Percentiles rank a stretch among this genome's conserved stretches.
phyloP scores from a whole-genome alignment of 1,140 invertebrate genomes.

The Pectinophora gossypiella region DNA sequence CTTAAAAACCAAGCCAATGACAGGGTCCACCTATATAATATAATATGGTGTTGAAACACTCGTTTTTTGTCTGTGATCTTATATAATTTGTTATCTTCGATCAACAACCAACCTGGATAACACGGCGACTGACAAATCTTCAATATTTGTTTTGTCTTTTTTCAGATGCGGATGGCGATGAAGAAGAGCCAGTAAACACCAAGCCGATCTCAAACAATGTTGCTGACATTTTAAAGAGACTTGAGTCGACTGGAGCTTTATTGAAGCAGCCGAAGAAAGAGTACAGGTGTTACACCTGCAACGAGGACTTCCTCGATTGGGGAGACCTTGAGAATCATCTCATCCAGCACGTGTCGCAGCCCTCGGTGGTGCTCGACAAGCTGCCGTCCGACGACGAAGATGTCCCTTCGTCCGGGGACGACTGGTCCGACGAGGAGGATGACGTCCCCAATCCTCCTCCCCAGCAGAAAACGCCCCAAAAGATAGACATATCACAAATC shows the following conservation, averaged over 20 bases:
- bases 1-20: too few relatives aligned
- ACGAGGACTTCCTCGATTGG: conserved; percentile 45
- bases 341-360: conserved; percentile 55
- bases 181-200: conserved; percentile 11
- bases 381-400: conserved; percentile 65
- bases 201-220: conserved; percentile 36
- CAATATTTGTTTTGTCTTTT: too few relatives aligned
- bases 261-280: conserved; percentile 56
- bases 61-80: too few relatives aligned
- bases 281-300: conserved; percentile 49
- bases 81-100: too few relatives aligned
- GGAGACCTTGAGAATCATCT: conserved; percentile 55
- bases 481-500: conserved; percentile 60
- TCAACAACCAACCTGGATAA: too few relatives aligned
- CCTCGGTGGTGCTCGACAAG: conserved; percentile 47
- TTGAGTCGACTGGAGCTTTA: conserved; percentile 51
- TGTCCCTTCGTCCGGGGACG: conserved; percentile 44
- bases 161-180: conserved; percentile 33
- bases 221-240: conserved; percentile 40
- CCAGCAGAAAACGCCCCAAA: conserved; percentile 45
- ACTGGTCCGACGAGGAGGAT: conserved; percentile 49
- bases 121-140: too few relatives aligned
- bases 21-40: too few relatives aligned
- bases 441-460: conserved; percentile 16
- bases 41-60: too few relatives aligned